Base-by-base conservation (phyloP, 1,140 invertebrate genomes). In the Acromyrmex echinatior region DNA sequence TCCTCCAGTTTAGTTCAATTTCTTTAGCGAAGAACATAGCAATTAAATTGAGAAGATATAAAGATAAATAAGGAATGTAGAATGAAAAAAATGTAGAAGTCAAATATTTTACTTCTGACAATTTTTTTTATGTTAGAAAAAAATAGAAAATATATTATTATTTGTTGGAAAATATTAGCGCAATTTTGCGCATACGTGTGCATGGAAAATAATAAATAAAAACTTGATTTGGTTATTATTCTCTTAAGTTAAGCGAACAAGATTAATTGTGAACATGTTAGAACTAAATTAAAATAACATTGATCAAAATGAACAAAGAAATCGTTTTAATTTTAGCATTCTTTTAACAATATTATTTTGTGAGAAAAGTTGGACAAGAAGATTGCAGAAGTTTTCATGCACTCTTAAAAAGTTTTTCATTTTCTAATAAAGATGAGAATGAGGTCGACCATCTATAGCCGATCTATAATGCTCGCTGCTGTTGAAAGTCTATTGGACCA, bases 401-500 rank as follows among this genome's bases (percentile, higher is more conserved):
- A 25, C 73, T 28, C 28, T 39, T 63, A 16, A 35, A 56, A 28
- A 65, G 77, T 35, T 39, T 53, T 70, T n/a, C 25, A 16, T 70
- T 79, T 35, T 39, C n/a, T 31, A 74, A 73, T 4, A 35, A 39
- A 86, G 53, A 78, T 51, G 60, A 51, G 73, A 18, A 45, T 28
- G 45, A 80, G 74, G 39, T 53, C 39, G 31, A 71, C 39, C 39
- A 39, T 45, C 39, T 45, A 45, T 45, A 45, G 39, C 39, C 9
- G 39, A 45, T 45, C 39, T 45, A 45, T 45, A 45, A 45, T 45
- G 63, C 62, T 49, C 49, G 74, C 35, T 78, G 31, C 62, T 76
- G 49, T 56, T 58, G 87, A 88, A 71, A 86, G 71, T 82, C n/a
- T 74, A 76, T 39, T 66, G 77, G 85, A 86, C 53, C 81, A 90